phyloP scores from a whole-genome alignment of 1,140 invertebrate genomes.

The Phymorhynchus buccinoides region DNA sequence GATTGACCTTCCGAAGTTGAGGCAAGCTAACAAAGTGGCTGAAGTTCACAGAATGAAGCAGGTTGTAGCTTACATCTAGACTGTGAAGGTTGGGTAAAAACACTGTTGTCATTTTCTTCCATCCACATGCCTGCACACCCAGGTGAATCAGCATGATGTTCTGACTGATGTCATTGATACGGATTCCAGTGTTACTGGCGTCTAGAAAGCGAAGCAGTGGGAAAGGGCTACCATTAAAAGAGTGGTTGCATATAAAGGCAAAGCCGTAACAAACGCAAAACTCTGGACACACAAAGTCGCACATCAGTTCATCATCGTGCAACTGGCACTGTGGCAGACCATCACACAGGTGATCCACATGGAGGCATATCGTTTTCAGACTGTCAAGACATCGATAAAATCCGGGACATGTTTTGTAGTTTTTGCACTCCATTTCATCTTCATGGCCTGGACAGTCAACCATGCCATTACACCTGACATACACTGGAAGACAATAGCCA shows the following conservation, averaged over 20 bases:
- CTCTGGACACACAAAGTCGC: not conserved
- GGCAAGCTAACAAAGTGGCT: not conserved
- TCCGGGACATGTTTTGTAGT: not conserved
- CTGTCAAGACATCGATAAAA: not conserved
- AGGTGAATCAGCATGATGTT: not conserved
- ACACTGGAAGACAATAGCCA: no score
- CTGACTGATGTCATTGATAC: not conserved
- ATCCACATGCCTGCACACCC: not conserved
- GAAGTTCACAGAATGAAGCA: not conserved
- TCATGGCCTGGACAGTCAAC: not conserved
- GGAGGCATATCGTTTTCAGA: not conserved
- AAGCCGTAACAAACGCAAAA: not conserved
- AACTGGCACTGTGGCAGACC: no score
- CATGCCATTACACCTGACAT: no score
- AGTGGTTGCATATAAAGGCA: not conserved
- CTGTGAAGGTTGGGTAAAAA: not conserved
- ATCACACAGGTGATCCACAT: not conserved
- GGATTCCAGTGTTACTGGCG: not conserved
- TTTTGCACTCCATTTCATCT: not conserved
- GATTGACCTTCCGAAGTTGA: not conserved
- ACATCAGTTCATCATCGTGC: not conserved
- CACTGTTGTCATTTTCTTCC: not conserved
- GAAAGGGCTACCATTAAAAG: not conserved
- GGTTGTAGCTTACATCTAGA: not conserved
- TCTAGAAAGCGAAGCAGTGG: not conserved